A percentile compares a stretch with the other conserved stretches of the same genome.
Conservation (phyloP, 2,113 vertebrate genomes). For the Salvelinus fontinalis region DNA sequence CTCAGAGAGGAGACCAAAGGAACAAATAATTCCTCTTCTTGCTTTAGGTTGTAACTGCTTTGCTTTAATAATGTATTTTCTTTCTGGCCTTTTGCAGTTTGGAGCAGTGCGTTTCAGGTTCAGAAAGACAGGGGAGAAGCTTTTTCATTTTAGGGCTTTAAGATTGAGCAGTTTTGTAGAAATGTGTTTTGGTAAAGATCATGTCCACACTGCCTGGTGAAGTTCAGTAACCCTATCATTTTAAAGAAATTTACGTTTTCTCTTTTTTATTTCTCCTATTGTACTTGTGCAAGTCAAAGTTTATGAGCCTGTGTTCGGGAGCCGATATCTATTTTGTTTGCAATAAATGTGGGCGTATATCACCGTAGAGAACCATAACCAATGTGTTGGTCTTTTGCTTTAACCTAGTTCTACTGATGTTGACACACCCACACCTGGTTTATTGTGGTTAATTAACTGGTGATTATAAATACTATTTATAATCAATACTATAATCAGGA, state of each 20-base stretch:
- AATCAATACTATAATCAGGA: too few relatives aligned
- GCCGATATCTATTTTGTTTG: conserved; percentile 53
- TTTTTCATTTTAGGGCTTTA: conserved; percentile 36
- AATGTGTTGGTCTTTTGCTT: neutral
- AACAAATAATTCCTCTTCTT: conserved; percentile 1
- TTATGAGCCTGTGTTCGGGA: conserved; percentile 24
- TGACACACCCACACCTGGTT: neutral
- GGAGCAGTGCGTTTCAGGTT: too few relatives aligned
- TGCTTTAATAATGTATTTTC: neutral
- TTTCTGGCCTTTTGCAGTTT: conserved; percentile 17
- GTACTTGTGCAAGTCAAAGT: conserved; percentile 42
- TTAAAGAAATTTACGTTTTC: conserved; percentile 22
- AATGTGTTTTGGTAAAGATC: conserved; percentile 31
- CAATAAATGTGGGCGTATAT: conserved; percentile 71
- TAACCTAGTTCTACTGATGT: too few relatives aligned
- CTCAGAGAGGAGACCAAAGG: neutral
- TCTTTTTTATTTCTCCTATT: conserved; percentile 39
- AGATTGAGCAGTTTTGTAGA: conserved; percentile 47
- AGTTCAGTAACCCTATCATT: conserved; percentile 38
- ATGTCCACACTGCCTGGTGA: conserved; percentile 30
- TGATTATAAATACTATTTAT: neutral
- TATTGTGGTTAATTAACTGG: neutral
- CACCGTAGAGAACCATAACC: conserved; percentile 57
- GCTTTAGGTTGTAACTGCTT: neutral
- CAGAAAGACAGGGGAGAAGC: neutral